Conservation (phyloP, 2,797 vertebrate genomes). For the Sebastes dallii region DNA sequence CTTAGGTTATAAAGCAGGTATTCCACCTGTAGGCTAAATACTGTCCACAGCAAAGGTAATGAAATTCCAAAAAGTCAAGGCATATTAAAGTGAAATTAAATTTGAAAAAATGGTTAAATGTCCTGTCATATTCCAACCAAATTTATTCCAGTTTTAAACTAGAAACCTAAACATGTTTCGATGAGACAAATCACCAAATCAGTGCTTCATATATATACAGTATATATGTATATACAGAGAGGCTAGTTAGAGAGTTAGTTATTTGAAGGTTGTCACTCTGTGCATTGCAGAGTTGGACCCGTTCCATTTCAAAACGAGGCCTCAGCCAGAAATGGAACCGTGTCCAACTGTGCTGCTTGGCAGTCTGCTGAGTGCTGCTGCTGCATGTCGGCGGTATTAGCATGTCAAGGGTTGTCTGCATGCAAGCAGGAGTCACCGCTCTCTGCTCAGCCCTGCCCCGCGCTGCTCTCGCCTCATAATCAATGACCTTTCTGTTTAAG, state of each 20-base stretch:
- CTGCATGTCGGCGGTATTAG: slow-evolving; percentile 53
- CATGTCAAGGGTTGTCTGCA: slow-evolving; percentile 61
- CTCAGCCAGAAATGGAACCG: slow-evolving; percentile 6
- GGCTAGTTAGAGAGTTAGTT: background rate
- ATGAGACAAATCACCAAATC: background rate
- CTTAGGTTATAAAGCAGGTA: too few species aligned
- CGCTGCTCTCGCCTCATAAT: slow-evolving; percentile 64
- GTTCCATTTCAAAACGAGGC: slow-evolving; percentile 21
- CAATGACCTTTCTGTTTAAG: slow-evolving; percentile 79
- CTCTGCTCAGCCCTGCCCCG: slow-evolving; percentile 36
- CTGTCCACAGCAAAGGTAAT: background rate
- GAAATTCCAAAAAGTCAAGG: too few species aligned
- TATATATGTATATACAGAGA: background rate
- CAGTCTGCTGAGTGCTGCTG: slow-evolving; percentile 45
- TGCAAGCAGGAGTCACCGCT: slow-evolving; percentile 49
- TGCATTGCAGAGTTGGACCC: slow-evolving; percentile 27
- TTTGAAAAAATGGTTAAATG: background rate
- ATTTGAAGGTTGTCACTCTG: slow-evolving; percentile 4
- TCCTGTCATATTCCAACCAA: background rate
- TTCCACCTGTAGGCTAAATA: background rate
- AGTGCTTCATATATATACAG: background rate
- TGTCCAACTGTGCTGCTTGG: slow-evolving; percentile 27
- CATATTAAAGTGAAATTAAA: background rate
- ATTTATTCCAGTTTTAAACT: background rate
- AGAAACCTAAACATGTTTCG: background rate